Evolutionary conservation across 2,888 invertebrate species (phyloP), one percentile per base, ranked within the genome.

Genomic region (Ennomos erosarius): DNA sequence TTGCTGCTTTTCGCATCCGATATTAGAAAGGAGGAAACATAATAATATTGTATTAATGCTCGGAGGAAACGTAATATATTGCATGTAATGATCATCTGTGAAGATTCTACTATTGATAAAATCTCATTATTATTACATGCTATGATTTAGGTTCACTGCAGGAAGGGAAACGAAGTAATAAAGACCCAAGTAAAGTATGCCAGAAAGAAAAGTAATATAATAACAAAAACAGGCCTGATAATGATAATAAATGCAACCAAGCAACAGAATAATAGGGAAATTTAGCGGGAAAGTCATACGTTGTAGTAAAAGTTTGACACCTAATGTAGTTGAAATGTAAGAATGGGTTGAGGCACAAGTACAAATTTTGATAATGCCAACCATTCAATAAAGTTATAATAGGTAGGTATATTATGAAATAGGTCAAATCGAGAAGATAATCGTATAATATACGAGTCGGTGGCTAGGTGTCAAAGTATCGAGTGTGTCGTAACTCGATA

Each of bases 401-500:
- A 45, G 67, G 67, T 61, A 61, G 68, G 65, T 62, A 61, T 4
- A 4, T 0, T 6, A 6, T 26, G 69, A 82, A 79, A 70, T 84
- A 68, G 84, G 85, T 82, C 84, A 80, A 81, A 75, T 71, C 63
- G 70, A 80, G 70, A 75, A 73, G 79, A 77, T 80, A 80, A 82
- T 79, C 76, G 63, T 71, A 68, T 67, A 69, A 79, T 76, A 79
- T 67, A 75, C 76, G 68, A 71, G 79, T 75, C 76, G 79, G 84
- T 84, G 85, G 84, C 80, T 85, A 82, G 82, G 82, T 84, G 84
- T 84, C 85, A 78, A 71, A 77, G 82, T 84, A 82, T 87, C 81
- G 78, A 73, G 73, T 86, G 77, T 85, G 76, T 87, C 79, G 89
- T 84, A 88, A 89, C 82, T 76, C 76, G 85, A 88, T 87, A 84